These are phyloP conservation scores for Phenacoccus solenopsis DNA, from an alignment of 1,140 invertebrate genomes.

Conservation along the genomic window DNA sequence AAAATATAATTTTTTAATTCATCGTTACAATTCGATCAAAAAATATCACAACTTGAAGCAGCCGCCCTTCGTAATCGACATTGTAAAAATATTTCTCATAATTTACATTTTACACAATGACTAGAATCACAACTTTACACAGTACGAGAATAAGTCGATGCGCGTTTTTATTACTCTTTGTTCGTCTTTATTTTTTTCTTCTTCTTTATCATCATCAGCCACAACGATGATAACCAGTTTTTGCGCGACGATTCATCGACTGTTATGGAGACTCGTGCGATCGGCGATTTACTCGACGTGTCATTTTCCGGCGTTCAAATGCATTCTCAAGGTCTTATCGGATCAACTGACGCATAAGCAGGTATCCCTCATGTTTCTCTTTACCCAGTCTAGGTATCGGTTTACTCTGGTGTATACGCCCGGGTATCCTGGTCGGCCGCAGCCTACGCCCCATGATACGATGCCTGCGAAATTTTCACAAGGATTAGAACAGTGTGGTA, in stretches of 20 bases:
- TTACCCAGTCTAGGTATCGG: conserved; percentile 55
- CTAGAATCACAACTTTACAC: neutral
- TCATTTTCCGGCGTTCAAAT: too few relatives aligned
- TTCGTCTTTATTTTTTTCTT: neutral
- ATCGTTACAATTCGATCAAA: neutral
- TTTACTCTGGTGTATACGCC: conserved; percentile 79
- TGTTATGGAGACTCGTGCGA: too few relatives aligned
- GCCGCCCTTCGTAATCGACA: neutral
- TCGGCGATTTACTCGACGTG: neutral
- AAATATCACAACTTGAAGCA: conserved; percentile 3
- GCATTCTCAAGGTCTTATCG: too few relatives aligned
- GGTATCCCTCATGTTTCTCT: conserved; percentile 43
- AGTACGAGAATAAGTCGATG: neutral
- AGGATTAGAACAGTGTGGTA: too few relatives aligned
- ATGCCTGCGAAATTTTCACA: conserved; percentile 42
- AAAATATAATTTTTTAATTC: neutral
- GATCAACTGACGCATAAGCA: conserved; percentile 39
- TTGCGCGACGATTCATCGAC: neutral
- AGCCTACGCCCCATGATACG: conserved; percentile 67
- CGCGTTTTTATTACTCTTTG: neutral
- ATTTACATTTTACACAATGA: neutral
- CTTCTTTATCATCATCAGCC: neutral
- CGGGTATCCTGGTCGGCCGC: conserved; percentile 60
- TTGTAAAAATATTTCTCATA: too few relatives aligned
- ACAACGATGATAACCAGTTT: neutral